phyloP scores from a whole-genome alignment of 2,113 vertebrate species.

The Octodon degus region DNA sequence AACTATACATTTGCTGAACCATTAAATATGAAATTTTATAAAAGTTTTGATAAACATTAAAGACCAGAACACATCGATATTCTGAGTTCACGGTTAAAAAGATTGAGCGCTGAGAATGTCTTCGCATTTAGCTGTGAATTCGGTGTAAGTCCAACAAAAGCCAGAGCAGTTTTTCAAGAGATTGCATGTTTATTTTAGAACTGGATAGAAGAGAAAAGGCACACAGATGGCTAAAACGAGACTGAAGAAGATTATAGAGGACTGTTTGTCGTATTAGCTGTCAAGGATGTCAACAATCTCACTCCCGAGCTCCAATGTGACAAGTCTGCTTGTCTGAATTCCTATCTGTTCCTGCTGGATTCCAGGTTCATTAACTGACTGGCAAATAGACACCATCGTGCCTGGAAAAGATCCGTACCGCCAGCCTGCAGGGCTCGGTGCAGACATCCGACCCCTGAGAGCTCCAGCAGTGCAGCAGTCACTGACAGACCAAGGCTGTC shows the following conservation, averaged over 20 bases:
- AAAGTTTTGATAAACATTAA: not conserved
- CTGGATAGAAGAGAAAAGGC: not conserved
- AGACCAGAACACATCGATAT: not conserved
- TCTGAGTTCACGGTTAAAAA: not conserved
- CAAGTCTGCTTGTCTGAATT: not conserved
- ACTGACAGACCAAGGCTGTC: not conserved
- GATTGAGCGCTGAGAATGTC: not conserved
- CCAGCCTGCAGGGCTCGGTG: not conserved
- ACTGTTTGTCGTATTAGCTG: not conserved
- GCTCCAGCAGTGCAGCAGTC: not conserved
- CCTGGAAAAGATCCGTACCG: not conserved
- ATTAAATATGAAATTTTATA: not conserved
- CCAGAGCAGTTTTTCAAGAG: not conserved
- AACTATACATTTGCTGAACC: not conserved
- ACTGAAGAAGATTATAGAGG: not conserved
- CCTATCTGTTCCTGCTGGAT: not conserved
- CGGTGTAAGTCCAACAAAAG: not conserved
- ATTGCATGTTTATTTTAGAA: not conserved
- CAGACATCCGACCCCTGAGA: not conserved
- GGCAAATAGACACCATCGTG: not conserved
- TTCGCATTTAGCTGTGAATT: not conserved
- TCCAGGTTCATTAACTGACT: not conserved
- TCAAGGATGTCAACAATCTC: not conserved
- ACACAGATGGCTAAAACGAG: not conserved
- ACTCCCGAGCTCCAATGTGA: not conserved